Evolutionary conservation across 2,113 vertebrate genomes (phyloP), one percentile per base, ranked within the genome.

Genomic region (Notarius quadriscutis): DNA sequence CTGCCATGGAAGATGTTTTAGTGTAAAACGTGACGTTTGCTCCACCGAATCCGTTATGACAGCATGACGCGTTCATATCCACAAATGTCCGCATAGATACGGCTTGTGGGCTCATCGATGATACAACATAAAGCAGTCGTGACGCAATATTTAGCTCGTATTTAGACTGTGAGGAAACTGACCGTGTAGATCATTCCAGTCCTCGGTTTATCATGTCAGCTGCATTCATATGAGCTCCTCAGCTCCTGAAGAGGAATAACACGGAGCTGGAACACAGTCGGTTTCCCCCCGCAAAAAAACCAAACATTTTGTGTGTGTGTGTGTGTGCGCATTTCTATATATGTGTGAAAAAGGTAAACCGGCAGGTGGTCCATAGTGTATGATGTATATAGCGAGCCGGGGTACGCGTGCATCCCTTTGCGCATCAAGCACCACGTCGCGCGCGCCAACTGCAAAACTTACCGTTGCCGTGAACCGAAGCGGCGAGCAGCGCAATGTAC

Each of bases 401-500:
- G 60, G 84, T 67, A 62, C 50, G 78, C 75, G 14, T 8, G 30
- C 75, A 81, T 69, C 77, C 63, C 62, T 41, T 41, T 7, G 83
- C 51, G 67, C 67, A 25, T 72, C 51, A 25, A 25, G 17, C 41
- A 2, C n/a, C 83, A 51, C 30, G 57, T 63, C 15, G 53, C 4
- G 83, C 30, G 69, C 53, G 55, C 83, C 30, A 60, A 87, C 87
- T 51, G 62, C 71, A 71, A 91, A 95, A 96, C 98, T 98, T 95
- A 97, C 97, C 97, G 91, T 96, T 95, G 97, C 97, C 96, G 91
- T 96, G 95, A 87, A 94, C 96, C 17, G 97, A 96, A 90, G 95
- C 94, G 50, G 95, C 93, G 94, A 98, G 94, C 81, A 99, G 95
- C 94, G 96, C 97, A 96, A 97, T 93, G 71, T 96, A 97, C 86